phyloP scores from a whole-genome alignment of 2,113 vertebrate genomes.

The Cavia aperea region DNA sequence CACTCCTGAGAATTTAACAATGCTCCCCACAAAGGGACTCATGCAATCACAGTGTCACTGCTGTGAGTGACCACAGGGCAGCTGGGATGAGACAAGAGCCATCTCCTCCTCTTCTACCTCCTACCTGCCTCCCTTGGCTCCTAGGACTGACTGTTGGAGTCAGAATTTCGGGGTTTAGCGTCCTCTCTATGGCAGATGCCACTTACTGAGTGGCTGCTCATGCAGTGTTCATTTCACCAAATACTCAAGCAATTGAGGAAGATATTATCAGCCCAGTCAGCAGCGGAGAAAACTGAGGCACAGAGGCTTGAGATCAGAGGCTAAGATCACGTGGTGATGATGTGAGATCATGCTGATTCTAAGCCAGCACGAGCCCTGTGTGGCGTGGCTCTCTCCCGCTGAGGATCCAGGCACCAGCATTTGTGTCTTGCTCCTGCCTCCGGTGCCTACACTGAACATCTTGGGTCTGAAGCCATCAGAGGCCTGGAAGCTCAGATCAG shows the following conservation, averaged over 20 bases:
- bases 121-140: no score
- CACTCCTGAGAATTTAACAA: background rate
- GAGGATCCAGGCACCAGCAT: background rate
- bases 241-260: background rate
- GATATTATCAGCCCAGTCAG: background rate
- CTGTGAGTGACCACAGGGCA: background rate
- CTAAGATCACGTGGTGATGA: background rate
- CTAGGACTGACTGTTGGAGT: background rate
- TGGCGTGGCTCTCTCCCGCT: background rate
- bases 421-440: background rate
- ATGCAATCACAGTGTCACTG: rapidly evolving
- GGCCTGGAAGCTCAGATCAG: background rate
- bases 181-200: background rate
- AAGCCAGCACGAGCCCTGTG: background rate
- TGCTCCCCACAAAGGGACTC: background rate
- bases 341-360: background rate
- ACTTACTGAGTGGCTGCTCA: background rate
- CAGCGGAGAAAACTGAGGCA: background rate
- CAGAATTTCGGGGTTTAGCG: background rate
- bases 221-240: background rate
- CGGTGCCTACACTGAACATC: rapidly evolving
- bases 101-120: background rate
- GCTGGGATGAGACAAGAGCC: background rate
- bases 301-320: background rate
- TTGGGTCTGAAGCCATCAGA: background rate